Base-by-base conservation (phyloP, 2,888 invertebrate genomes). In the Bellardia bayeri region DNA sequence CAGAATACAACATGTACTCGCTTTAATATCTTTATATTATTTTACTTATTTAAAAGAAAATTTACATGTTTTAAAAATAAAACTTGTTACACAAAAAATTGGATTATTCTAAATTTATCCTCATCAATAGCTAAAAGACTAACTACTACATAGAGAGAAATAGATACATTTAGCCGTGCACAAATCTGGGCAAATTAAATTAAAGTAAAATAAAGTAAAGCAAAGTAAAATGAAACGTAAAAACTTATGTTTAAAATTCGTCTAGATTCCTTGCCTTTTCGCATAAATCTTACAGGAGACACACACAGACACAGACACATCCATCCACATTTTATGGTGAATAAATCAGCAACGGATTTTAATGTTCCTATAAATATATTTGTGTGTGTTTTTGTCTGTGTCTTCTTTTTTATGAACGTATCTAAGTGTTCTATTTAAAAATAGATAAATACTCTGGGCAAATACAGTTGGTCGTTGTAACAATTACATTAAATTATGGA, bases 41-140 rank as follows among this genome's bases (percentile, higher is more conserved):
- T 37, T 54, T 66, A 42, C 45, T 61, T 63, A 69, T 54, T 83
- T 76, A 61, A 63, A 61, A 42, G 16, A 45, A 54, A 63, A 78
- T 76, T 75, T 71, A 69, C 42, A 54, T 82, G 42, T 45, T 42
- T 61, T 71, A 80, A 80, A 80, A 68, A 69, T 45, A 74, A 80
- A 74, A 74, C 66, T 85, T 74, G 79, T 80, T 80, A 45, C 54
- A 75, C 58, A 72, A 75, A 80, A 66, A 79, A 80, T 74, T 33
- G 54, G 68, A 85, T 69, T 85, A 81, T 80, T 86, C 85, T 84
- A 75, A 84, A 84, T 84, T 84, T 80, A 66, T 85, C 63, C 58
- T 40, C 63, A 72, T 82, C 84, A 72, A 84, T 76, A 75, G 76
- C 80, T 81, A 78, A 37, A 11, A 49, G 23, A 68, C 37, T 58